Conservation (phyloP, 2,888 invertebrate species). For the Gnatocerus cornutus region DNA sequence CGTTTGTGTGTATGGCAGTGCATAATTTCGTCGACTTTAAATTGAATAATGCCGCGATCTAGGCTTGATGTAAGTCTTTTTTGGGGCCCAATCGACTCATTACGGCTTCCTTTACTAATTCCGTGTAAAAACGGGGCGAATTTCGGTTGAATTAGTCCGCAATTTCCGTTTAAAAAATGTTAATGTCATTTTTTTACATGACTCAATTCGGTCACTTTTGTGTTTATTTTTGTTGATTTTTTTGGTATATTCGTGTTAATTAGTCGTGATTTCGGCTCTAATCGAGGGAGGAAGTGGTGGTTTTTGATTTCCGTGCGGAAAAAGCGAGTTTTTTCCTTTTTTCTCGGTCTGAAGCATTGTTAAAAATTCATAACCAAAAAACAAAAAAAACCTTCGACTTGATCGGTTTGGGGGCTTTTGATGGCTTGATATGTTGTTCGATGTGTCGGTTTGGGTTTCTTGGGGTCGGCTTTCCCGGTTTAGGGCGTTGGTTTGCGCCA, state of each 20-base stretch:
- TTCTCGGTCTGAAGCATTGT: slow-evolving; percentile 58
- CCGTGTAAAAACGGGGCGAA: slow-evolving; percentile 49
- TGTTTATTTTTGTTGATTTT: slow-evolving; percentile 65
- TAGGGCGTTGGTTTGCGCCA: slow-evolving; percentile 71
- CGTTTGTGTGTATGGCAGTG: slow-evolving; percentile 64
- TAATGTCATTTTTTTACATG: slow-evolving; percentile 68
- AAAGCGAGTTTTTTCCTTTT: slow-evolving; percentile 52
- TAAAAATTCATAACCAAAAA: slow-evolving; percentile 73
- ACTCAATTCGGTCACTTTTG: slow-evolving; percentile 59
- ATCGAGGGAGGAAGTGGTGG: slow-evolving; percentile 30
- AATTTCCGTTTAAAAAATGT: slow-evolving; percentile 65
- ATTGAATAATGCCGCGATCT: slow-evolving; percentile 69
- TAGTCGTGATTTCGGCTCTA: slow-evolving; percentile 25
- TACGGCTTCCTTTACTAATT: slow-evolving; percentile 4
- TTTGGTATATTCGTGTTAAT: slow-evolving; percentile 54
- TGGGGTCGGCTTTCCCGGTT: slow-evolving; percentile 49
- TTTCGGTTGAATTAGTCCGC: slow-evolving; percentile 8
- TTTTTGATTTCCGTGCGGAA: slow-evolving; percentile 58
- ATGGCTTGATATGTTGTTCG: slow-evolving; percentile 34
- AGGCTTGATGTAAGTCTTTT: slow-evolving; percentile 69
- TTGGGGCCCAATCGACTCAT: slow-evolving; percentile 46
- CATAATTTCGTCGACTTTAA: slow-evolving; percentile 52
- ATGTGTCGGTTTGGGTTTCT: slow-evolving; percentile 41
- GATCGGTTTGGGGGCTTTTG: slow-evolving; percentile 46
- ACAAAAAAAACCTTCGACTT: slow-evolving; percentile 63